Evolutionary conservation across 2,797 vertebrate species (phyloP).

Genomic region (Rhabdomys pumilio): DNA sequence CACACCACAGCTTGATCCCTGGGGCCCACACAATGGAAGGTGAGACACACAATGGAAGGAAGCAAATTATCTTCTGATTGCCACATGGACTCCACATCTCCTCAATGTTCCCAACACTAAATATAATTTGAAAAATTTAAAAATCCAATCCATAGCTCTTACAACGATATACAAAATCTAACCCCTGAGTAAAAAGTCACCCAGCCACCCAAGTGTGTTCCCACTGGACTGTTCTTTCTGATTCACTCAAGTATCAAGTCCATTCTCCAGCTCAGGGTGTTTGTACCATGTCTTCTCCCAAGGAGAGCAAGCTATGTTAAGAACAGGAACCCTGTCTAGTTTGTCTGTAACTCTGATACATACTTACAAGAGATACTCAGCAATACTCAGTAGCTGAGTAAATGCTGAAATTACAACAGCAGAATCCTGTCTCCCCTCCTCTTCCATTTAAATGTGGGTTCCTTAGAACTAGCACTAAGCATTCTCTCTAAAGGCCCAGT

Average conservation of each 20-base stretch:
- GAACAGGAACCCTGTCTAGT: conserved; percentile 27
- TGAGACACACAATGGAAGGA: too few relatives aligned
- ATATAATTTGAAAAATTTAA: neutral
- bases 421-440: neutral
- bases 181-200: neutral
- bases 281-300: neutral
- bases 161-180: conserved; percentile 10
- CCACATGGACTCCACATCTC: neutral
- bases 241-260: conserved; percentile 6
- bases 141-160: neutral
- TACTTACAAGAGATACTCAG: neutral
- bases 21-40: neutral
- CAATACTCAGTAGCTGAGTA: conserved; percentile 2
- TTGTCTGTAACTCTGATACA: neutral
- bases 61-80: neutral
- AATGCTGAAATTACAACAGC: conserved; percentile 6
- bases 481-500: conserved; percentile 27
- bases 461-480: neutral
- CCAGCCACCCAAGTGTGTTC: neutral
- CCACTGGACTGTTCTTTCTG: conserved; percentile 21
- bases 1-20: neutral
- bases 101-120: neutral
- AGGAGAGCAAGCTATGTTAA: conserved; percentile 9
- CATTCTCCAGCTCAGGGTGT: neutral
- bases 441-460: neutral